Base-by-base conservation (phyloP, 1,140 invertebrate species). In the Elymnias hypermnestra region DNA sequence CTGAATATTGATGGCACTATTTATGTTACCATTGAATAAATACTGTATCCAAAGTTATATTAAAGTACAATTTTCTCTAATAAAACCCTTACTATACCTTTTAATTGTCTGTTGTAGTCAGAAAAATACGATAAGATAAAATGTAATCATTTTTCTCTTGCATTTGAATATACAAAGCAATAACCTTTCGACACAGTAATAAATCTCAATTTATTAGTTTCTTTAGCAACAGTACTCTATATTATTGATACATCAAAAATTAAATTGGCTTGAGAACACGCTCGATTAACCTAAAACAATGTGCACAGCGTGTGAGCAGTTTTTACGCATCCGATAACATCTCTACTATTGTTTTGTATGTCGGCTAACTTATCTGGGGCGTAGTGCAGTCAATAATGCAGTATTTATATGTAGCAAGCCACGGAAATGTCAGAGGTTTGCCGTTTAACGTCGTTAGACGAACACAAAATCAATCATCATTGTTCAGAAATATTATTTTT, bases 301-400 rank as follows among this genome's bases (percentile, higher is more conserved):
- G 14, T 15, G 12, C 9, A 12, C 13, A 22, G 13, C 35, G 35
- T 46, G 43, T 9, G 43, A 46, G 25, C 9, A 12, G 5, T 46
- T 38, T 23, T 46, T 46, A 21, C 14, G 13, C 25, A 10, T 19
- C 23, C 12, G 22, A 38, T 38, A 36, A 3, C 23, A 46, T 38
- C 43, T 29, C 10, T 37, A 46, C 22, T 25, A 46, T 46, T 45
- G 42, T 45, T 28, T 26, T 12, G 8, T 39, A 17, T 35, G 31
- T 44, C 35, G 43, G 43, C 38, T 33, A 46, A 46, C 12, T 17
- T 38, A 37, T 28, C 35, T 46, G 35, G 43, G 43, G 17, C 31
- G 19, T 1, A 46, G 36, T 36, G 9, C 21, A 37, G 33, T 10
- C 33, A 45, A 46, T 36, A 5, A 28, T 6, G 26, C 28, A n/a